Conservation (phyloP, 2,797 vertebrate genomes). For the Channallabes apus region DNA sequence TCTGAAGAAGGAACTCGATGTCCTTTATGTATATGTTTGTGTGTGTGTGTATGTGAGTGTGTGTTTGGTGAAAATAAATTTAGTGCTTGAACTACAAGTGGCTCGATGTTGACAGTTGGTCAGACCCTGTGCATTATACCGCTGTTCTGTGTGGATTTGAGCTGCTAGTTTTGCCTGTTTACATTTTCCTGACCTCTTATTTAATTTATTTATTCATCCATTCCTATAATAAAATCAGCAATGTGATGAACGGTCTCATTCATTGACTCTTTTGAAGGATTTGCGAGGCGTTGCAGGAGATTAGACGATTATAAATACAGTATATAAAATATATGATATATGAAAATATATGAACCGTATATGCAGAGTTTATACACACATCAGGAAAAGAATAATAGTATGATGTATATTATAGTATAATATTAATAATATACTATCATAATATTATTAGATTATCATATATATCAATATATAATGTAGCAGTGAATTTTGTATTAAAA, state of each 20-base stretch:
- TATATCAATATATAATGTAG: too few relatives aligned
- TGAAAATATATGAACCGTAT: too few relatives aligned
- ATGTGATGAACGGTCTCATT: background rate
- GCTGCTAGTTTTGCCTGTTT: constrained; percentile 44
- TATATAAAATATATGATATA: too few relatives aligned
- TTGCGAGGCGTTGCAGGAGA: too few relatives aligned
- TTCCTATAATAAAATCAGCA: constrained; percentile 48
- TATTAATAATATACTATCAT: too few relatives aligned
- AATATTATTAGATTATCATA: too few relatives aligned
- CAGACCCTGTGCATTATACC: background rate
- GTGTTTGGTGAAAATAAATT: background rate
- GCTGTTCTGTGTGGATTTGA: constrained; percentile 39
- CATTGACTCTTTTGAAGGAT: too few relatives aligned
- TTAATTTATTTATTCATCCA: constrained; percentile 45
- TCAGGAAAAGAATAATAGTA: too few relatives aligned
- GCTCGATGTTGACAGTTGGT: constrained; percentile 5
- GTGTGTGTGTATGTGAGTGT: background rate
- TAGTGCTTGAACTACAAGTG: background rate
- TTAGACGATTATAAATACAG: too few relatives aligned
- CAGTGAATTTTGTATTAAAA: too few relatives aligned
- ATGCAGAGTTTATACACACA: too few relatives aligned
- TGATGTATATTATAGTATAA: too few relatives aligned
- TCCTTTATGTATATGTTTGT: background rate
- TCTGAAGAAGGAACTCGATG: constrained; percentile 20
- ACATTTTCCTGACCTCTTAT: constrained; percentile 17